Conservation (phyloP, 1,140 invertebrate genomes). For the Phymastichus coffea region DNA sequence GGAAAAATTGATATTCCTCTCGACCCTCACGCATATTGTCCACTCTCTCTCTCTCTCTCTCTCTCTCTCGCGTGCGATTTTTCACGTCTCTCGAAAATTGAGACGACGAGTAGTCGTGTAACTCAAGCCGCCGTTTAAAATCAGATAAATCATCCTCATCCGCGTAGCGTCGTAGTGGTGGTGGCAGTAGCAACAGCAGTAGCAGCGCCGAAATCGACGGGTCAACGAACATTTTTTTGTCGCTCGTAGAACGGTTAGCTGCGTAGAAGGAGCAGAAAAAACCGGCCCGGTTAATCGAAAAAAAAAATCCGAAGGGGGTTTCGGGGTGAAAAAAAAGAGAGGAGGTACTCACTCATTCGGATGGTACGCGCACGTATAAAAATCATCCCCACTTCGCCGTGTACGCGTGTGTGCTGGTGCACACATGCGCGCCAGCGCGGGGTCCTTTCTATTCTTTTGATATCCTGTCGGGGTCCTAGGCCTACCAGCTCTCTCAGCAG, state of each 20-base stretch:
- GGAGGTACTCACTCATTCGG: conserved; percentile 1
- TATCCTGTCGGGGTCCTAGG: conserved; percentile 47
- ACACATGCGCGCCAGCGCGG: conserved; percentile 11
- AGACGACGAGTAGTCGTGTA: no score
- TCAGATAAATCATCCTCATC: conserved; percentile 28
- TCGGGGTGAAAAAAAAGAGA: conserved; percentile 1
- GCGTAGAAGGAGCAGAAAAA: conserved; percentile 10
- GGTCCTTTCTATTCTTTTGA: conserved; percentile 57
- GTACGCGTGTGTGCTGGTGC: background rate
- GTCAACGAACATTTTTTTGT: conserved; percentile 30
- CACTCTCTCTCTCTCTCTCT: no score
- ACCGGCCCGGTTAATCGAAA: conserved; percentile 35
- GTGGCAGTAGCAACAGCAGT: background rate
- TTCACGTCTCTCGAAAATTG: no score
- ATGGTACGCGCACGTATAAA: no score
- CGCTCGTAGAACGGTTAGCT: background rate
- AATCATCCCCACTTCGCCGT: conserved; percentile 41
- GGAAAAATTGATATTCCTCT: conserved; percentile 4
- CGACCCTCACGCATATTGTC: background rate
- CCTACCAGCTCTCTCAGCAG: conserved; percentile 42
- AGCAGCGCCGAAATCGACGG: background rate
- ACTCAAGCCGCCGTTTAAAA: conserved; percentile 18
- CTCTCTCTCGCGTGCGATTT: no score
- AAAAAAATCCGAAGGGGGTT: conserved; percentile 30
- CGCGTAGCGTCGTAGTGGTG: background rate